Base-by-base conservation (phyloP, 2,113 vertebrate species). In the Enhydra lutris region DNA sequence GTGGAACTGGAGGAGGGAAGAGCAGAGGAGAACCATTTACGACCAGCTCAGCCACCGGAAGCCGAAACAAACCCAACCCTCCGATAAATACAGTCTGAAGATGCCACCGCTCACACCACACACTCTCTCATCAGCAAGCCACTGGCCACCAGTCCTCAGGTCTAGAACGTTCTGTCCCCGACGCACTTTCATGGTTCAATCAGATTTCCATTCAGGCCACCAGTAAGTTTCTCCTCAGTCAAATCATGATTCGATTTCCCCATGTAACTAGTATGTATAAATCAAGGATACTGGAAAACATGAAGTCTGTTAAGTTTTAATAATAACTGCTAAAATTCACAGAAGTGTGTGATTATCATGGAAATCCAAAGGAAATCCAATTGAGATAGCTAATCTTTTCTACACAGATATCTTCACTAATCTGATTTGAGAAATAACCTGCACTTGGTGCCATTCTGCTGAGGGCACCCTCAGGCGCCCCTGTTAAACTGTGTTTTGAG, bases 1-100 rank as follows among this genome's bases (percentile, higher is more conserved):
- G 99, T 50, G 99, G 99, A 97, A 99, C 99, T 99, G 96, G 8
- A 97, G 81, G 95, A 94, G 1, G 61, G 76, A 96, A 97, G 87
- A 94, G 23, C 20, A 76, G 81, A 97, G 85, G 94, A 97, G 96
- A 96, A 24, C 42, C 34, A 39, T 34, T 97, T 59, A 88, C 20
- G 50, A 55, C 91, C 21, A 34, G 34, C 45, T 63, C n/a, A 11
- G 31, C 39, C 10, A 61, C 52, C 4, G 34, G 15, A 85, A 61
- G 21, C 36, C 57, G 15, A 83, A 71, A 65, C 69, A 95, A 81
- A 92, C 52, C 92, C 34, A 82, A 52, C 42, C 81, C 52, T 95
- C 36, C 91, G 91, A 20, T 47, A 84, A 86, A 4, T 14, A 89
- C 2, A 94, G 87, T 42, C 59, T 82, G 55, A 12, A 31, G 85